These are phyloP conservation scores for Xylophagus ater DNA, from an alignment of 2,888 invertebrate genomes.

Conservation along the genomic window DNA sequence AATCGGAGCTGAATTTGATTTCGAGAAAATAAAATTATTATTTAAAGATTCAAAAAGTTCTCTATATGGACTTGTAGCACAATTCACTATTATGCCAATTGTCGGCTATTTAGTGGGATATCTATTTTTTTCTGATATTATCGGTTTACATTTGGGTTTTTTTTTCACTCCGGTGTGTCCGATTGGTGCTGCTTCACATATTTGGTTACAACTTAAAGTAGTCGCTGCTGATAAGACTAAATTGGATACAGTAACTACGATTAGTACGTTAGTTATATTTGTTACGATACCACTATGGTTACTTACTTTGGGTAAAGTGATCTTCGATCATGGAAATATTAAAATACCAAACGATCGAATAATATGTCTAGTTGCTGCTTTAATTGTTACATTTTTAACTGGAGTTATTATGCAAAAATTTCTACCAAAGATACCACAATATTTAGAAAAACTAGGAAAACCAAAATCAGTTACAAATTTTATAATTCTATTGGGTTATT, in stretches of 20 bases:
- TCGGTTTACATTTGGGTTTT: slow-evolving; percentile 68
- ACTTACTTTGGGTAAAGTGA: slow-evolving; percentile 68
- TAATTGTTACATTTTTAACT: slow-evolving; percentile 62
- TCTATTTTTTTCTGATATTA: slow-evolving; percentile 54
- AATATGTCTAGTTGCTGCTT: slow-evolving; percentile 57
- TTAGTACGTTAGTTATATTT: slow-evolving; percentile 79
- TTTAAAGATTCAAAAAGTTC: slow-evolving; percentile 66
- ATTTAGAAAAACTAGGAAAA: slow-evolving; percentile 71
- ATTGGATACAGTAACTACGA: slow-evolving; percentile 89
- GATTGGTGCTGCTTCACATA: slow-evolving; percentile 93
- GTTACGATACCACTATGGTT: slow-evolving; percentile 90
- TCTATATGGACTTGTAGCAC: slow-evolving; percentile 62
- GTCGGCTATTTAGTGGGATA: slow-evolving; percentile 63
- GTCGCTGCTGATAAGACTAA: slow-evolving; percentile 86
- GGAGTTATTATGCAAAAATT: slow-evolving; percentile 56
- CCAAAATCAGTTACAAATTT: slow-evolving; percentile 76
- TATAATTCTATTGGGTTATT: slow-evolving; percentile 75
- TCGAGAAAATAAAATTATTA: slow-evolving; percentile 54
- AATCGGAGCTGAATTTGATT: slow-evolving; percentile 80
- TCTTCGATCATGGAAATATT: slow-evolving; percentile 60
- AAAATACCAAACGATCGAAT: slow-evolving; percentile 70
- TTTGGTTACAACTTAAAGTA: slow-evolving; percentile 88
- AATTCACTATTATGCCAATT: slow-evolving; percentile 78
- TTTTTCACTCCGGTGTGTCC: slow-evolving; percentile 86
- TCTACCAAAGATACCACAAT: slow-evolving; percentile 52